A percentile compares a stretch with the other conserved stretches of the same genome.
Evolutionary conservation across 1,140 invertebrate species (phyloP).

Genomic region (Aphis craccivora): DNA sequence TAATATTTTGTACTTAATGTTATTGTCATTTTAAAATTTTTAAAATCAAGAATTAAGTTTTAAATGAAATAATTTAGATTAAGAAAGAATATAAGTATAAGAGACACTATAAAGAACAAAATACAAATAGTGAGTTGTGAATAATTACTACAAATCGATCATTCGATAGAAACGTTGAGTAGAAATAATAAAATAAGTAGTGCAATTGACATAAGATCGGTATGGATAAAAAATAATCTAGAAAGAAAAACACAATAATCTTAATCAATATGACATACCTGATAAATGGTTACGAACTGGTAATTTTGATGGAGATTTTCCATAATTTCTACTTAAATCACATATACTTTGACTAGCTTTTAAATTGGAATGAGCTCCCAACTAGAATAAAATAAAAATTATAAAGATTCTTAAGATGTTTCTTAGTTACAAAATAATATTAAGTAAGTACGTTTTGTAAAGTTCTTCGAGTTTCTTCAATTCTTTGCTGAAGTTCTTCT

Average conservation of each 20-base stretch:
- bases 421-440: conserved; percentile 21
- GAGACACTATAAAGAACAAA: too few relatives aligned
- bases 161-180: too few relatives aligned
- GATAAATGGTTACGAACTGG: conserved; percentile 37
- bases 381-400: conserved; percentile 66
- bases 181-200: not conserved
- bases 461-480: conserved; percentile 86
- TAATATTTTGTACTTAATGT: too few relatives aligned
- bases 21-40: too few relatives aligned
- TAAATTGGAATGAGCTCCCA: conserved; percentile 76
- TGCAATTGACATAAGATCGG: not conserved
- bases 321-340: conserved; percentile 70
- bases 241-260: not conserved
- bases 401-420: too few relatives aligned
- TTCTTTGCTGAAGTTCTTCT: conserved; percentile 83
- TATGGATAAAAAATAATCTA: not conserved
- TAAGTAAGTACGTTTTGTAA: conserved; percentile 80
- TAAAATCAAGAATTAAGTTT: too few relatives aligned
- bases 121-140: too few relatives aligned
- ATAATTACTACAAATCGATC: too few relatives aligned
- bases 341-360: conserved; percentile 85
- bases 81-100: too few relatives aligned
- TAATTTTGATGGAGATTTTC: conserved; percentile 53
- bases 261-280: not conserved
- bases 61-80: too few relatives aligned